A percentile compares a stretch with the other conserved stretches of the same genome.
These are phyloP conservation scores for Pitangus sulphuratus DNA, from an alignment of 2,797 vertebrate genomes.

Conservation along the genomic window DNA sequence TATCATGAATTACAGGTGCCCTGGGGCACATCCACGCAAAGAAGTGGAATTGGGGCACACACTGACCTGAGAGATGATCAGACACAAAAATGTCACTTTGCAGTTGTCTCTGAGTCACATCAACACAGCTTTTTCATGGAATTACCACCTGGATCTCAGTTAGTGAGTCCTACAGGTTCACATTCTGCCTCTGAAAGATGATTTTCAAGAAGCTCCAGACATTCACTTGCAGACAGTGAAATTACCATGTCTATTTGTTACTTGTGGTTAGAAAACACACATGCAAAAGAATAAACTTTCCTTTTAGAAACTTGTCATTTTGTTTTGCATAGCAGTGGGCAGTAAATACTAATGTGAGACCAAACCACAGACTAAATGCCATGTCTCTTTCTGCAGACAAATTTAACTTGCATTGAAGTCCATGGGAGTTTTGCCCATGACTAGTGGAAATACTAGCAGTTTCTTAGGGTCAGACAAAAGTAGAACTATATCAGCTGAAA, in stretches of 20 bases:
- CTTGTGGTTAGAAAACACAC: neutral
- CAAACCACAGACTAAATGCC: conserved; percentile 14
- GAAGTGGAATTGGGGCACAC: fast-evolving
- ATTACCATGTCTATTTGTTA: neutral
- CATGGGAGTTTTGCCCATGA: neutral
- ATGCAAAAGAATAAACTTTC: neutral
- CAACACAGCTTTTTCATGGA: neutral
- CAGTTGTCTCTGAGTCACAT: neutral
- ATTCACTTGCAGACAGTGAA: neutral
- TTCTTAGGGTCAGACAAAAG: neutral
- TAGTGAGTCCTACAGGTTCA: neutral
- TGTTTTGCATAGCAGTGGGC: conserved; percentile 8
- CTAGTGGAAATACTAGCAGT: neutral
- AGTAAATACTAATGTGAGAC: neutral
- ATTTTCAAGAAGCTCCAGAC: neutral
- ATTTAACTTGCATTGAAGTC: conserved; percentile 5
- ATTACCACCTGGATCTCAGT: neutral
- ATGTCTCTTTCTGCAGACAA: neutral
- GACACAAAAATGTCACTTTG: neutral
- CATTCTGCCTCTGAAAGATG: neutral
- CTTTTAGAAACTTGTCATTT: conserved; percentile 44
- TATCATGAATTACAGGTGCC: neutral
- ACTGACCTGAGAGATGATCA: neutral
- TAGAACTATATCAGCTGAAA: neutral
- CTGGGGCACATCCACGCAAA: neutral